These are phyloP conservation scores for Cheilinus undulatus DNA, from an alignment of 2,113 vertebrate species.

Conservation along the genomic window DNA sequence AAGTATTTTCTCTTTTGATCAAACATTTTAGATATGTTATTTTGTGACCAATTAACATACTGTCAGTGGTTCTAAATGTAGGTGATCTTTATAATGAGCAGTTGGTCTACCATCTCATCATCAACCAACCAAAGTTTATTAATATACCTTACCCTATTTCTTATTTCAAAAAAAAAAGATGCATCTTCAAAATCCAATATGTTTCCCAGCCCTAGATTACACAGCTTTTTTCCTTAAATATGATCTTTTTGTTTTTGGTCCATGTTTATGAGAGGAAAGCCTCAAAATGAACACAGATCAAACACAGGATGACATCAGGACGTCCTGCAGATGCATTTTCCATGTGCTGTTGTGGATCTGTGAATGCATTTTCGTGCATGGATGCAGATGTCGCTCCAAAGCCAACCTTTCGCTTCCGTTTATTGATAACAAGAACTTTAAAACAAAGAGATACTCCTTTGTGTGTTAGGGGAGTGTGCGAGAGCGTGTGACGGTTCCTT, in stretches of 20 bases:
- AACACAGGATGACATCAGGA: constrained; percentile 16
- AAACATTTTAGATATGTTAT: too few relatives aligned
- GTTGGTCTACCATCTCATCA: too few relatives aligned
- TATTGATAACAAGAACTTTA: not conserved
- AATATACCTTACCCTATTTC: too few relatives aligned
- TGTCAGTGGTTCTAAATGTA: too few relatives aligned
- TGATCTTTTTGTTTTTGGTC: constrained; percentile 13
- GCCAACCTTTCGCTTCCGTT: not conserved
- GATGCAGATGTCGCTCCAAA: constrained; percentile 17
- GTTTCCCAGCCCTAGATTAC: too few relatives aligned
- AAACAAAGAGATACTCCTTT: not conserved
- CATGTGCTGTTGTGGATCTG: constrained; percentile 26
- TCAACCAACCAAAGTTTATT: too few relatives aligned
- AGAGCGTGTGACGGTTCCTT: constrained; percentile 80
- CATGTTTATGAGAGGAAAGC: not conserved
- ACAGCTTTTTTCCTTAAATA: constrained; percentile 42
- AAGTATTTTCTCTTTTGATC: too few relatives aligned
- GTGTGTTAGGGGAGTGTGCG: not conserved
- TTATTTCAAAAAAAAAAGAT: too few relatives aligned
- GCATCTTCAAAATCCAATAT: too few relatives aligned
- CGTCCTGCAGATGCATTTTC: constrained; percentile 22
- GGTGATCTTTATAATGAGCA: too few relatives aligned
- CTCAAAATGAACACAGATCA: not conserved
- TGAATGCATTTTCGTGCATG: constrained; percentile 54
- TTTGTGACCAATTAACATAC: too few relatives aligned